These are phyloP conservation scores for Atta colombica DNA, from an alignment of 1,140 invertebrate genomes.

Conservation along the genomic window DNA sequence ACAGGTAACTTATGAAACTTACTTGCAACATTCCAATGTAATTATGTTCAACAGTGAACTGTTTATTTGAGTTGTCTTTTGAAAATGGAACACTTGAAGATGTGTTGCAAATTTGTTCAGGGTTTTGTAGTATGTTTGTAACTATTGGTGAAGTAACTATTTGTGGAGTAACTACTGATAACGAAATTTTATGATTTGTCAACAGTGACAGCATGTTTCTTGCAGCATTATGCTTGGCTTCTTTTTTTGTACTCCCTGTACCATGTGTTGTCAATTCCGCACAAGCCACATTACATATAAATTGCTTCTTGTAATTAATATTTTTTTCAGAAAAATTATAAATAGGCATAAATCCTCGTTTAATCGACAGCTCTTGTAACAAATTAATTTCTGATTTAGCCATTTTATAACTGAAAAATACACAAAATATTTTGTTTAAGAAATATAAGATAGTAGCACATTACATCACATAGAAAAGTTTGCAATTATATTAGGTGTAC, in stretches of 20 bases:
- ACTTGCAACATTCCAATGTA: slow-evolving; percentile 38
- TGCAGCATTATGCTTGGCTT: slow-evolving; percentile 54
- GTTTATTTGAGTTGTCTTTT: too few species aligned
- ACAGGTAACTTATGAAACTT: background rate
- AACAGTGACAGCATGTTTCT: slow-evolving; percentile 20
- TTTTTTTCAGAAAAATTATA: background rate
- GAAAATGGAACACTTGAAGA: too few species aligned
- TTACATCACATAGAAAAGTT: background rate
- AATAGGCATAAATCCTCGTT: slow-evolving; percentile 3
- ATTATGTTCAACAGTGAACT: background rate
- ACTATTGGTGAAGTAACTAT: too few species aligned
- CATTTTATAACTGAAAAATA: slow-evolving; percentile 24
- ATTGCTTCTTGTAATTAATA: background rate
- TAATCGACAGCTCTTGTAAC: slow-evolving; percentile 29
- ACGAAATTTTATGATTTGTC: background rate
- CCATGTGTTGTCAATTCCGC: background rate
- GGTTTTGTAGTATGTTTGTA: too few species aligned
- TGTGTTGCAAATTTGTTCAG: too few species aligned
- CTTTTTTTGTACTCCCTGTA: slow-evolving; percentile 27
- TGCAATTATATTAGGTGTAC: background rate
- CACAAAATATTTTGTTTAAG: slow-evolving; percentile 6
- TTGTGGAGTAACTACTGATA: background rate
- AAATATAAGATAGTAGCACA: background rate
- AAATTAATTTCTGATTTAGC: slow-evolving; percentile 16
- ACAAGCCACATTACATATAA: slow-evolving; percentile 22